Evolutionary conservation across 2,888 invertebrate species (phyloP), one percentile per base, ranked within the genome.

Genomic region (Cephus spinipes): DNA sequence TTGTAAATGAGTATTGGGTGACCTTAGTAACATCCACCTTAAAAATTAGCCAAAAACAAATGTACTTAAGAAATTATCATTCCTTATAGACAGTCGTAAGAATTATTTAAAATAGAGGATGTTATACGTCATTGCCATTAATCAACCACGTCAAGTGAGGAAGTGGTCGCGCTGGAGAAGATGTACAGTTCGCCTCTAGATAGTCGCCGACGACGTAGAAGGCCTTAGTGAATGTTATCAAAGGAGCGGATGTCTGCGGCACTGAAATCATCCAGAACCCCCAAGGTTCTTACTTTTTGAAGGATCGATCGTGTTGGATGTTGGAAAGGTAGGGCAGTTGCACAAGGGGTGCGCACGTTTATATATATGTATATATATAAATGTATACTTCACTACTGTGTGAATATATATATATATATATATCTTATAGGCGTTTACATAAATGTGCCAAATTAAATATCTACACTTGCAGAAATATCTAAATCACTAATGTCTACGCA

Each of bases 131-230:
- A 88, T 94, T 93, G 78, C 95, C 95, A 90, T 96, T 96, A 90
- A 96, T 94, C 87, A 96, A 94, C 96, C 96, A 96, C 77, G 95
- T 95, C 89, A 96, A 94, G 88, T 95, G 95, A 34, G 96, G 95
- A 40, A 95, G 94, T 73, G 96, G 96, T 82, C 94, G 92, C 31
- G 96, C 95, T 23, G 95, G 94, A 76, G 95, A 94, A 68, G 95
- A 95, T 75, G 95, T 95, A 88, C 96, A 96, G 86, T 95, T 96
- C 73, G 96, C 95, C 86, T 95, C 94, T 80, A 96, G 92, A 85
- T 93, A 92, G 83, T 96, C 96, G 75, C 94, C 95, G 73, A 95
- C 93, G 83, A 94, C 93, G 90, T 95, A 94, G 85, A 94, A 93
- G 86, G 93, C 93, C 89, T 95, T 94, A 89, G 94, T 94, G 90